Base-by-base conservation (phyloP, 2,797 vertebrate genomes). In the Crax fasciolata region DNA sequence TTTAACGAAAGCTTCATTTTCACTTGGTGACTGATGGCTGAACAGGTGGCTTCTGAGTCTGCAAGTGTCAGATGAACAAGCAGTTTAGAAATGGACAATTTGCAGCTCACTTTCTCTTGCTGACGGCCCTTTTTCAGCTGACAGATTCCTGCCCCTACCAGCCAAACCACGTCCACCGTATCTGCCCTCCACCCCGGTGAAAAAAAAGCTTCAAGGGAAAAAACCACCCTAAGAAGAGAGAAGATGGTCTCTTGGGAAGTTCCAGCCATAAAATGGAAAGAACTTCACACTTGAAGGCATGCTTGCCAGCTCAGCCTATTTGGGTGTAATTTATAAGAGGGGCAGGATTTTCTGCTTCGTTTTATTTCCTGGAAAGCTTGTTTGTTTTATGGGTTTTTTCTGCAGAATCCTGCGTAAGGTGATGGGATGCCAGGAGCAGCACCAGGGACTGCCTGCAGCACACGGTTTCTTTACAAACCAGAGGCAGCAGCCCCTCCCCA, bases 1-100 rank as follows among this genome's bases (percentile, higher is more conserved):
- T 98, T 97, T 97, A 94, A 96, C 97, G 97, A 98, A 98, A 98
- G 98, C 98, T 98, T 98, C 98, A 98, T 98, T 98, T 98, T 97
- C 96, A 97, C 96, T 91, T 96, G 87, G 97, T 98, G 98, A 98
- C 98, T 98, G 98, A 99, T 98, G 98, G 98, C 96, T 74, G 96
- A 98, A 99, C 99, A 99, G 99, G 98, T 99, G 98, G 97, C 97
- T 96, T 96, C 96, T 93, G 97, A 97, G 97, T 96, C 96, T 55
- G 62, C 96, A 94, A 98, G 97, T 98, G 98, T 99, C 98, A 98
- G 96, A 98, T 98, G 98, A 98, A 97, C 98, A 72, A 97, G 96
- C 93, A 89, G 89, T 98, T 98, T 97, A 98, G 96, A 98, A 98
- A 98, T 97, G 97, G 98, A 97, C 98, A 98, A 98, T 98, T 98